Base-by-base conservation (phyloP, 2,888 invertebrate genomes). In the Scaptomyza polygonia region DNA sequence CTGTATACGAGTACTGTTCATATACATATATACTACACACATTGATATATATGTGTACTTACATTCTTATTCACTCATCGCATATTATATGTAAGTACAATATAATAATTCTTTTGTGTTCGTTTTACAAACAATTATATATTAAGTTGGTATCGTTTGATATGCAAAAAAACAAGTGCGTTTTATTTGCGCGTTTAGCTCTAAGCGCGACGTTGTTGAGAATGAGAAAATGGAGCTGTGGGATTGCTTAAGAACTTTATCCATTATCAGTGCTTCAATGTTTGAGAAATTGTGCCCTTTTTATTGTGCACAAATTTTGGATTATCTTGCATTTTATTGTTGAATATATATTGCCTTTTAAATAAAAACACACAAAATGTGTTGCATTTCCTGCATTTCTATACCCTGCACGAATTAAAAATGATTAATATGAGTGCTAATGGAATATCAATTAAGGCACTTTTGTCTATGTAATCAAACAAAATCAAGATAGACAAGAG, bases 31-130 rank as follows among this genome's bases (percentile, higher is more conserved):
- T 8, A 49, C 42, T 25, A 25, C 25, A 25, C 4, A 25, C 25
- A 25, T 25, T 5, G 25, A 25, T 25, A 16, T 25, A 16, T 30
- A 51, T 39, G 42, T 21, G 59, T 34, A 61, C 16, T 64, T 43
- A 63, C 51, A 76, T 42, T 58, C 45, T 55, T 49, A 62, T 56
- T 44, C 68, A 56, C 68, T 67, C 74, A 73, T 72, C 63, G 43
- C 62, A 39, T 34, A 44, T 49, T 49, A 51, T 16, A 47, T 48
- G 55, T 61, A 54, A 47, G 59, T 57, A 69, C 14, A 16, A 34
- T 32, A 66, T 73, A 80, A 77, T 79, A 81, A 73, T 82, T 79
- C 77, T 83, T 82, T 74, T 86, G 77, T 77, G 77, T 65, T 55
- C 75, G 72, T 59, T 77, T 73, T 68, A 75, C 77, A 75, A 77